phyloP scores from a whole-genome alignment of 2,888 invertebrate species.

The Parelbella ahira region DNA sequence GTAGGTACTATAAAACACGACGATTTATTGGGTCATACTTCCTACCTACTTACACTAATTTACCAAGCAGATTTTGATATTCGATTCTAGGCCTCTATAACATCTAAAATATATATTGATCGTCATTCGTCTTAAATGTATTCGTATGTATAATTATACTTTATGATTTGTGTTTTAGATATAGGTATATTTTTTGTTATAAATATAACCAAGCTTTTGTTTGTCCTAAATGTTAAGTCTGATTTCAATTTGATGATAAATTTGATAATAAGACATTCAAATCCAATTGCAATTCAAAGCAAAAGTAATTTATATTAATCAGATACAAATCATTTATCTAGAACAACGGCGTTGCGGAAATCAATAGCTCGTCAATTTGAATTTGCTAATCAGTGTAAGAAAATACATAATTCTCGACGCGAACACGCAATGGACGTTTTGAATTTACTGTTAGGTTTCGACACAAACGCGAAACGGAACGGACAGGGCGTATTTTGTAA shows the following conservation, averaged over 20 bases:
- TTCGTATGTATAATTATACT: too few relatives aligned
- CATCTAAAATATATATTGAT: too few relatives aligned
- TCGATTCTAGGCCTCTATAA: too few relatives aligned
- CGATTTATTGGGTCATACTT: too few relatives aligned
- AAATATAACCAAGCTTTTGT: too few relatives aligned
- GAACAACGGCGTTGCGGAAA: constrained; percentile 3
- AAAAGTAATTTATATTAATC: constrained; percentile 6
- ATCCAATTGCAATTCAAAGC: constrained; percentile 6
- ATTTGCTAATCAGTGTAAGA: constrained; percentile 16
- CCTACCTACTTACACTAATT: too few relatives aligned
- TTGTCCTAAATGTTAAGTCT: constrained; percentile 13
- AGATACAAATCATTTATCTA: constrained; percentile 1
- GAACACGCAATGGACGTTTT: constrained; percentile 6
- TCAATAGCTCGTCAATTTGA: constrained; percentile 8
- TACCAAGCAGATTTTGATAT: too few relatives aligned
- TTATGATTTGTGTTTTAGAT: too few relatives aligned
- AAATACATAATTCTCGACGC: constrained; percentile 13
- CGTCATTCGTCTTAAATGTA: too few relatives aligned
- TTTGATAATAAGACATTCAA: constrained; percentile 1
- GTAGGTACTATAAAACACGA: too few relatives aligned
- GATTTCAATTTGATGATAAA: neutral
- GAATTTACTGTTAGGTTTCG: constrained; percentile 8
- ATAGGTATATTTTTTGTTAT: too few relatives aligned
- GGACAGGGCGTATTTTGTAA: constrained; percentile 57
- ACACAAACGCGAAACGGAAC: constrained; percentile 24